Evolutionary conservation across 2,888 invertebrate genomes (phyloP).

Genomic region (Eudasyphora cyanicolor): DNA sequence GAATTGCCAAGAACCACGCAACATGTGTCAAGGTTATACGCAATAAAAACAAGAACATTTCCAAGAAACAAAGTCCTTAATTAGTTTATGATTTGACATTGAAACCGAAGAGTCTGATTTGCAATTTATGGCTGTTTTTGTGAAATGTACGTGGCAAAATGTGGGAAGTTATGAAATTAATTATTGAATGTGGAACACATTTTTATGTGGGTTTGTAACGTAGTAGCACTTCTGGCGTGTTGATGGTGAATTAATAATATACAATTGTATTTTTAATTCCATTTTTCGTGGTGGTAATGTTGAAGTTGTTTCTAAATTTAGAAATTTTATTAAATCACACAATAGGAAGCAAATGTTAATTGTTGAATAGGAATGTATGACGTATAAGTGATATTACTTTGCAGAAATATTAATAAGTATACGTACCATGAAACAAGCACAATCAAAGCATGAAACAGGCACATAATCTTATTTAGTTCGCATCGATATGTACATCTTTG

Average conservation of each 20-base stretch:
- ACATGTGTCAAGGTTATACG: conserved; percentile 11
- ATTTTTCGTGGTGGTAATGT: background rate
- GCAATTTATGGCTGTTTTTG: background rate
- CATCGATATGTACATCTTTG: too few species aligned
- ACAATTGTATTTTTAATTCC: background rate
- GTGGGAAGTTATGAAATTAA: background rate
- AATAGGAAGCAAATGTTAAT: too few species aligned
- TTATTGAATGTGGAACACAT: background rate
- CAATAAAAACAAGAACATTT: background rate
- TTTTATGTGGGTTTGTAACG: background rate
- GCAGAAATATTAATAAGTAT: too few species aligned
- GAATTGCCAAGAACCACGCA: conserved; percentile 10
- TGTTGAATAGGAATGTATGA: too few species aligned
- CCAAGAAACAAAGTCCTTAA: background rate
- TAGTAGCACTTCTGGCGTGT: background rate
- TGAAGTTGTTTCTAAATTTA: background rate
- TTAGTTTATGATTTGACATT: conserved; percentile 8
- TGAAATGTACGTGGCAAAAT: background rate
- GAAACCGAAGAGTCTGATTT: background rate
- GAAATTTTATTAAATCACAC: too few species aligned
- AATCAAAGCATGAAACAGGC: too few species aligned
- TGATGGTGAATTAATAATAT: background rate
- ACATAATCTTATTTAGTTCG: too few species aligned
- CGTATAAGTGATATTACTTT: too few species aligned
- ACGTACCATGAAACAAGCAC: too few species aligned